Percentiles rank a stretch among this genome's conserved stretches.
phyloP scores from a whole-genome alignment of 2,797 vertebrate genomes.

The Hapalemur alaotrensis region DNA sequence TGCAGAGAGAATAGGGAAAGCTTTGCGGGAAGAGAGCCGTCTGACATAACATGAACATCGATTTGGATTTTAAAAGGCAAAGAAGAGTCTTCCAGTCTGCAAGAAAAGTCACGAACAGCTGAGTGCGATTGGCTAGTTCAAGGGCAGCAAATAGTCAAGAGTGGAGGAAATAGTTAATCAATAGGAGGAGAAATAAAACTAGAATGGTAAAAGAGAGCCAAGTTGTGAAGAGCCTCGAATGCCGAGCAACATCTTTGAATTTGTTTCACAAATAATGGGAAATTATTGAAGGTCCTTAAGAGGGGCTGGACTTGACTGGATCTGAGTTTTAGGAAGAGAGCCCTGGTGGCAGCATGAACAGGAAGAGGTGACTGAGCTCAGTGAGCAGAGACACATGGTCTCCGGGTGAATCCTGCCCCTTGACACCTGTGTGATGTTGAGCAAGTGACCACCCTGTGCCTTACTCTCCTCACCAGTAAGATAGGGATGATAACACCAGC shows the following conservation, averaged over 20 bases:
- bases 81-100: not conserved
- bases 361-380: not conserved
- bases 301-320: not conserved
- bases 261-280: not conserved
- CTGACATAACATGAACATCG: not conserved
- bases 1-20: not conserved
- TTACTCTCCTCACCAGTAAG: not conserved
- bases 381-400: rapidly evolving
- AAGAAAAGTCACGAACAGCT: not conserved
- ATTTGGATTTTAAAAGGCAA: not conserved
- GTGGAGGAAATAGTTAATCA: not conserved
- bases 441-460: no score
- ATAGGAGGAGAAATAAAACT: not conserved
- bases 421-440: not conserved
- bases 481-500: not conserved
- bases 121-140: not conserved
- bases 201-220: not conserved
- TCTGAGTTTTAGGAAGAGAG: not conserved
- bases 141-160: not conserved
- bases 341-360: no score
- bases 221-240: not conserved
- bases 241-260: not conserved
- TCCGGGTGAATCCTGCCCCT: not conserved
- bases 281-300: not conserved
- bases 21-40: not conserved